Conservation (phyloP, 30 jellyfish, hydroid and myxozoan species). For the Chironex yamaguchii region DNA sequence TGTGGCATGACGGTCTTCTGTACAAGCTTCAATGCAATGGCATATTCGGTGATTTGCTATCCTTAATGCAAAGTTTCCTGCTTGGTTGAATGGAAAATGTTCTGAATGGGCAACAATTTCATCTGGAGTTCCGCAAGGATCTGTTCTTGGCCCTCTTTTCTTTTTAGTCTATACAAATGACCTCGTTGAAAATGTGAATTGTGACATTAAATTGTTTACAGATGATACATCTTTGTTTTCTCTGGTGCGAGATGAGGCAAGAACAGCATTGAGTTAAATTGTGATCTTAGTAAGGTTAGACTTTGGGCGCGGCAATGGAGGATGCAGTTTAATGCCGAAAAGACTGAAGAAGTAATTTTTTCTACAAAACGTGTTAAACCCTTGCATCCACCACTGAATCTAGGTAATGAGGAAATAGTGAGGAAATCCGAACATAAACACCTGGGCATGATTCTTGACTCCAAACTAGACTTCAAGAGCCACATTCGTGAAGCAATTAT, state of each 20-base stretch:
- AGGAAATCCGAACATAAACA: constrained; percentile 9
- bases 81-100: constrained; percentile 57
- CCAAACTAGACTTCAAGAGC: background rate
- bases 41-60: no score
- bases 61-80: no score
- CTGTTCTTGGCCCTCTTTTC: constrained; percentile 53
- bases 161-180: constrained; percentile 36
- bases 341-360: constrained; percentile 10
- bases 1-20: no score
- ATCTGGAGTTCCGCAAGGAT: constrained; percentile 60
- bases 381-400: background rate
- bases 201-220: constrained; percentile 42
- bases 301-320: constrained; percentile 11
- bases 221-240: constrained; percentile 50
- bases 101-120: constrained; percentile 36
- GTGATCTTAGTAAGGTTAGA: constrained; percentile 16
- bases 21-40: no score
- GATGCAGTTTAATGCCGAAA: constrained; percentile 10
- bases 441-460: constrained; percentile 10
- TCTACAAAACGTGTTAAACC: background rate
- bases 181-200: constrained; percentile 15
- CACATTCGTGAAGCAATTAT: constrained; percentile 10
- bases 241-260: constrained; percentile 13
- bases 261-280: background rate
- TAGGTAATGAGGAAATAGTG: constrained; percentile 8